Evolutionary conservation across 2,113 vertebrate species (phyloP).

Genomic region (Galeopterus variegatus): DNA sequence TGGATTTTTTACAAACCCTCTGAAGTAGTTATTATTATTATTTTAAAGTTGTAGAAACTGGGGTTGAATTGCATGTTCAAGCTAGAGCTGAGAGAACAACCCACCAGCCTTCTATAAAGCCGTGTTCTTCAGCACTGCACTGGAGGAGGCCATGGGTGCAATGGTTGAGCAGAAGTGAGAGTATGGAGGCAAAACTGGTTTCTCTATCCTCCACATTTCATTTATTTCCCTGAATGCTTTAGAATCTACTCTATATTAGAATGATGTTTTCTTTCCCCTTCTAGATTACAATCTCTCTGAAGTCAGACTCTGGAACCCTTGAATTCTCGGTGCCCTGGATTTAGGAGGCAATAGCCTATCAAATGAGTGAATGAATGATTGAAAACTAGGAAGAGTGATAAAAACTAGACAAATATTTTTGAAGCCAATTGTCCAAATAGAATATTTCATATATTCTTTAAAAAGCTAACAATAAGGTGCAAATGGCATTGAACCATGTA

Average conservation of each 20-base stretch:
- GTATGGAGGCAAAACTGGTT: not conserved
- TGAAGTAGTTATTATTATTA: not conserved
- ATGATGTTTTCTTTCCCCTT: not conserved
- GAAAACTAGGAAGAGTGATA: not conserved
- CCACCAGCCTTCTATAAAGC: not conserved
- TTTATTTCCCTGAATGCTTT: not conserved
- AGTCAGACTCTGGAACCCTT: not conserved
- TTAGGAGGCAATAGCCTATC: not conserved
- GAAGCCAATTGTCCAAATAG: not conserved
- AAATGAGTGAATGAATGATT: not conserved
- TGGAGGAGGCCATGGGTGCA: not conserved
- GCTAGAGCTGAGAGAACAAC: no score
- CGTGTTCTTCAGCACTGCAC: not conserved
- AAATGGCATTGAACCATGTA: not conserved
- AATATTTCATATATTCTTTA: not conserved
- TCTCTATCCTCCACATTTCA: not conserved
- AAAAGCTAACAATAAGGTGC: not conserved
- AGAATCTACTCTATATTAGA: not conserved
- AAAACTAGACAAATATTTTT: not conserved
- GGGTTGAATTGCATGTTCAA: not conserved
- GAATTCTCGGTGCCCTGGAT: not conserved
- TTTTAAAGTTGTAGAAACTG: not conserved
- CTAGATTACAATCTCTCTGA: not conserved
- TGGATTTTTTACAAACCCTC: conserved; percentile 32
- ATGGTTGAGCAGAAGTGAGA: not conserved